A percentile compares a stretch with the other conserved stretches of the same genome.
Conservation (phyloP, 1,140 invertebrate species). For the Lethocerus indicus region DNA sequence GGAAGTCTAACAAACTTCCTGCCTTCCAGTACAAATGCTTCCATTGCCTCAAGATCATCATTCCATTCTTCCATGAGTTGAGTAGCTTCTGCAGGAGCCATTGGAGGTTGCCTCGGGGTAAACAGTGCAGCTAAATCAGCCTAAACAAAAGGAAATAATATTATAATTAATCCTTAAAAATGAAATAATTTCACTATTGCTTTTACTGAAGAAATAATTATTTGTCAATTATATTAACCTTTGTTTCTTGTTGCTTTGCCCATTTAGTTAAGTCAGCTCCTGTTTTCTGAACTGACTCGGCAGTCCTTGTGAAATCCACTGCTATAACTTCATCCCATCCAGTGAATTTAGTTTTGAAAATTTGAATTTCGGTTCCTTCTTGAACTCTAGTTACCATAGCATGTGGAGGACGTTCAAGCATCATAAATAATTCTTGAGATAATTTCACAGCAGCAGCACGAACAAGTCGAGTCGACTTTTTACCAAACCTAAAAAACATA, state of each 20-base stretch:
- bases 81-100: conserved; percentile 71
- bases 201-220: no score
- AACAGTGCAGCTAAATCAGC: conserved; percentile 90
- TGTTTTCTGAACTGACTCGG: conserved; percentile 89
- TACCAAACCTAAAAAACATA: conserved; percentile 64
- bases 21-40: conserved; percentile 93
- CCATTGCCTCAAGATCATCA: conserved; percentile 92
- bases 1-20: conserved; percentile 93
- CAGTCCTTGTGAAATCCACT: conserved; percentile 96
- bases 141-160: conserved; percentile 24
- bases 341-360: conserved; percentile 94
- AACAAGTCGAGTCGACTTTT: conserved; percentile 90
- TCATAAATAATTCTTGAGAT: conserved; percentile 84
- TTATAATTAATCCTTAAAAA: conserved; percentile 4
- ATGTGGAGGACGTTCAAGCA: conserved; percentile 77
- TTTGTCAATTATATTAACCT: no score
- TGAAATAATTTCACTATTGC: not conserved
- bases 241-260: conserved; percentile 80
- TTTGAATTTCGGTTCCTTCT: conserved; percentile 59
- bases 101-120: conserved; percentile 79
- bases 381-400: conserved; percentile 78
- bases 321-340: conserved; percentile 97
- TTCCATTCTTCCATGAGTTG: conserved; percentile 86
- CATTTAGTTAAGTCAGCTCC: conserved; percentile 91
- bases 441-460: conserved; percentile 91